A percentile compares a stretch with the other conserved stretches of the same genome.
Conservation (phyloP, 1,140 invertebrate genomes). For the Neoseiulus cucumeris region DNA sequence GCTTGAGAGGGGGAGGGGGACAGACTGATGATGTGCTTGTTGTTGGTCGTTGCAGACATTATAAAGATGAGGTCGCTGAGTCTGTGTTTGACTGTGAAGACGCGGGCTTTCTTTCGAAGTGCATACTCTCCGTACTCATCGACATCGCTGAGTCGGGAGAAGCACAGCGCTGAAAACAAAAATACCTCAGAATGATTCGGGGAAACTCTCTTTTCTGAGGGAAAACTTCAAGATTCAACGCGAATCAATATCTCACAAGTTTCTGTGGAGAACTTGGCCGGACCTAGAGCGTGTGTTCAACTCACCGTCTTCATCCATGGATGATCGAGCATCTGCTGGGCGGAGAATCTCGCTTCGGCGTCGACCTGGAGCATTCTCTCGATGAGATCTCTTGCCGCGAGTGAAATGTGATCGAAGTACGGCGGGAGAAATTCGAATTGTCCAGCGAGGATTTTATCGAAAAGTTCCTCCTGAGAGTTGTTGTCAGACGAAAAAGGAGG, state of each 20-base stretch:
- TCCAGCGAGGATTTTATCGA: conserved; percentile 78
- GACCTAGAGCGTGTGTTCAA: no score
- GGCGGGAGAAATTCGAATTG: conserved; percentile 81
- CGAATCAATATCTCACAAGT: no score
- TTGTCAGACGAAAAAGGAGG: conserved; percentile 79
- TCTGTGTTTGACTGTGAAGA: conserved; percentile 4
- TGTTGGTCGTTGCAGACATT: no score
- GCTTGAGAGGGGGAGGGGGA: background rate
- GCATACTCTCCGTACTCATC: conserved; percentile 11
- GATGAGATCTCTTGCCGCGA: conserved; percentile 51
- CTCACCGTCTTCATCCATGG: conserved; percentile 46
- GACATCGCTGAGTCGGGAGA: conserved; percentile 12
- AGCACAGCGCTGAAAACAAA: background rate
- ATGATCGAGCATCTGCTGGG: conserved; percentile 80
- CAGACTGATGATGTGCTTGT: no score
- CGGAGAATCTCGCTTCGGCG: conserved; percentile 63
- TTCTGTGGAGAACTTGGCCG: no score
- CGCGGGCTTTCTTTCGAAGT: conserved; percentile 6
- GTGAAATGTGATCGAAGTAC: conserved; percentile 76
- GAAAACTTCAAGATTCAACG: no score
- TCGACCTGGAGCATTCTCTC: conserved; percentile 74
- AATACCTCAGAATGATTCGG: background rate
- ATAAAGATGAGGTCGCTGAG: background rate
- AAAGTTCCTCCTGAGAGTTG: conserved; percentile 77
- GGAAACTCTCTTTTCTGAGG: background rate